Conservation (phyloP, 2,797 vertebrate genomes). For the Furcifer pardalis region DNA sequence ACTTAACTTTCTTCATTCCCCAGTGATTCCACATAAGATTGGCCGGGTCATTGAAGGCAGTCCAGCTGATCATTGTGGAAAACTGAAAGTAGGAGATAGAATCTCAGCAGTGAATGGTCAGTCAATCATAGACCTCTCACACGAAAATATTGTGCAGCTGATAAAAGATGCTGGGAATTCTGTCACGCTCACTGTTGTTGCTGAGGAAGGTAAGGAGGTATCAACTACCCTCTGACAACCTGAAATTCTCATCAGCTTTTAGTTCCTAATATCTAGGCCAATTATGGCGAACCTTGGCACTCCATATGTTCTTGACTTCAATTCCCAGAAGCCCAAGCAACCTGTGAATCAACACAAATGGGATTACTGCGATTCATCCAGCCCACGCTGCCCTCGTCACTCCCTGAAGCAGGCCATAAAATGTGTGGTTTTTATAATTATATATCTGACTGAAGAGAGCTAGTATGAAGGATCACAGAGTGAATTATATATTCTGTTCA, state of each 20-base stretch:
- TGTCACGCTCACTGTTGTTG: conserved; percentile 92
- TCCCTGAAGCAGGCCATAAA: neutral
- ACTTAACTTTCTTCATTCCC: conserved; percentile 35
- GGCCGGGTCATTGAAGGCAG: conserved; percentile 96
- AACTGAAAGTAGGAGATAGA: conserved; percentile 92
- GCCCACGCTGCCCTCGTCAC: no score
- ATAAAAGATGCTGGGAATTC: conserved; percentile 94
- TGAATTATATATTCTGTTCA: neutral
- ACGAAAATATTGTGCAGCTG: conserved; percentile 95
- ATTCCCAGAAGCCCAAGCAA: no score
- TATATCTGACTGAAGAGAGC: neutral
- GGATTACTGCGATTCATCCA: no score
- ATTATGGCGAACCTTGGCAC: no score
- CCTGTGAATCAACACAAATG: no score
- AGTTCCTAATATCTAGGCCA: no score
- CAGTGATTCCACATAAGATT: conserved; percentile 98
- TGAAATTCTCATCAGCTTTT: neutral
- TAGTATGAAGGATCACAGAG: neutral
- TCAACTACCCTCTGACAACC: neutral
- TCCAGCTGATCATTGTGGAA: conserved; percentile 91
- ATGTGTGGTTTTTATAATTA: neutral
- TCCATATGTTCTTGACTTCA: no score
- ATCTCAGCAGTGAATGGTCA: conserved; percentile 95
- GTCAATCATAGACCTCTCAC: conserved; percentile 92
- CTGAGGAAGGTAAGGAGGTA: conserved; percentile 88